Evolutionary conservation across 2,113 vertebrate genomes (phyloP).

Genomic region (Rhizomys pruinosus): DNA sequence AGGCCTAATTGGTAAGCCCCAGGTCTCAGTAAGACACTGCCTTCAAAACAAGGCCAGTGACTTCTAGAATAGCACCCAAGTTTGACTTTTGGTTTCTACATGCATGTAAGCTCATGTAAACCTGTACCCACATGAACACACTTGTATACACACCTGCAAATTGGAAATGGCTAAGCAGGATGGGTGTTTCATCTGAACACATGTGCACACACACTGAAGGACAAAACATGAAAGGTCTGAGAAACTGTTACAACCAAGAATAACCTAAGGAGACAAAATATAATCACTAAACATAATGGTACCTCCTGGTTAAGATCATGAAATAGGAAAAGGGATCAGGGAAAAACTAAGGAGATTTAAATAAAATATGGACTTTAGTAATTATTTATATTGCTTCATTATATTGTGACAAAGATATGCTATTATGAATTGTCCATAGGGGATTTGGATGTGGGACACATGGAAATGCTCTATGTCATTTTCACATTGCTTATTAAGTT

Average conservation of each 20-base stretch:
- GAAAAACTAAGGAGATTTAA: not conserved
- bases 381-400: not conserved
- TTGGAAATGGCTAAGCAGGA: too few relatives aligned
- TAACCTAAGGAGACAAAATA: not conserved
- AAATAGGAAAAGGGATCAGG: not conserved
- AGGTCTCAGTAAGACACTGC: not conserved
- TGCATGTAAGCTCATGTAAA: not conserved
- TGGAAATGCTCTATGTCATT: not conserved
- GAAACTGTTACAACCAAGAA: slow-evolving; percentile 6
- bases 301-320: not conserved
- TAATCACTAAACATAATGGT: slow-evolving; percentile 11
- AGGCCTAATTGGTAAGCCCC: not conserved
- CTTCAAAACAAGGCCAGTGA: too few relatives aligned
- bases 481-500: too few relatives aligned
- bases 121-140: not conserved
- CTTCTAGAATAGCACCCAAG: not conserved
- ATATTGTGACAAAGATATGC: not conserved
- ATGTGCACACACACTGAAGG: not conserved
- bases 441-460: not conserved
- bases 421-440: not conserved
- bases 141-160: not conserved
- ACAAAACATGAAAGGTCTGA: not conserved
- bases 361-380: not conserved
- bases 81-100: not conserved
- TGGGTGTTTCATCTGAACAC: not conserved